These are phyloP conservation scores for Hippocampus zosterae DNA, from an alignment of 2,113 vertebrate genomes.

Conservation along the genomic window DNA sequence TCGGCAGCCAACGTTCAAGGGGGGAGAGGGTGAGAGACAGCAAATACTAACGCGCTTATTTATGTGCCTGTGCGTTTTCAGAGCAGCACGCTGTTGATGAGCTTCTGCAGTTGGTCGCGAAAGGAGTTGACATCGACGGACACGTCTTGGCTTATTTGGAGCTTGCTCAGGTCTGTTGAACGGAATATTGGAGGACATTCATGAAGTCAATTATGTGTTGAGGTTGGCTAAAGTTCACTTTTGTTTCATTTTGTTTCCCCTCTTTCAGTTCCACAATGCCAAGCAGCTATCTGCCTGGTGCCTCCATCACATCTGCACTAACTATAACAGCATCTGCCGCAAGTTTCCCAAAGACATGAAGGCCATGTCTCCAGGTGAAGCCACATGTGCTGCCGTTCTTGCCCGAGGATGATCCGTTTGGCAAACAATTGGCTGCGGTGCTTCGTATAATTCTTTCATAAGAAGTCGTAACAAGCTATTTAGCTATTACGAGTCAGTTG, in stretches of 20 bases:
- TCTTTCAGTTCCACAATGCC: slow-evolving; percentile 81
- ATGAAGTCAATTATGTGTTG: not conserved
- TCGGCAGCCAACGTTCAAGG: not conserved
- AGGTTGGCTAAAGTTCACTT: not conserved
- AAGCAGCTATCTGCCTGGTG: slow-evolving; percentile 84
- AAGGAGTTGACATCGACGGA: slow-evolving; percentile 81
- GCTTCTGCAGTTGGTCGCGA: slow-evolving; percentile 73
- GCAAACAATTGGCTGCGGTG: not conserved
- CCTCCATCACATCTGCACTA: slow-evolving; percentile 89
- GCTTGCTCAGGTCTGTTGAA: slow-evolving; percentile 78
- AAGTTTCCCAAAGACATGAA: slow-evolving; percentile 90
- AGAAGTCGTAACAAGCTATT: too few relatives aligned
- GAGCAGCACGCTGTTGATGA: slow-evolving; percentile 85
- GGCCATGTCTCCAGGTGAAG: slow-evolving; percentile 80
- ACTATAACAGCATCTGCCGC: slow-evolving; percentile 87
- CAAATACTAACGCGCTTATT: slow-evolving; percentile 9
- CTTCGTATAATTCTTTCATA: too few relatives aligned
- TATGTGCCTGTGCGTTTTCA: slow-evolving; percentile 44
- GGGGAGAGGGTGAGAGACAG: not conserved
- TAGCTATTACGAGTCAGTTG: too few relatives aligned
- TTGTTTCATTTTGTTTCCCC: slow-evolving; percentile 4
- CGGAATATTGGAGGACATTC: not conserved
- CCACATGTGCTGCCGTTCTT: not conserved
- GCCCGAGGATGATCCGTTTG: not conserved
- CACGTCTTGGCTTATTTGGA: slow-evolving; percentile 85